Base-by-base conservation (phyloP, 2,113 vertebrate genomes). In the Coptodon bakossiorum region DNA sequence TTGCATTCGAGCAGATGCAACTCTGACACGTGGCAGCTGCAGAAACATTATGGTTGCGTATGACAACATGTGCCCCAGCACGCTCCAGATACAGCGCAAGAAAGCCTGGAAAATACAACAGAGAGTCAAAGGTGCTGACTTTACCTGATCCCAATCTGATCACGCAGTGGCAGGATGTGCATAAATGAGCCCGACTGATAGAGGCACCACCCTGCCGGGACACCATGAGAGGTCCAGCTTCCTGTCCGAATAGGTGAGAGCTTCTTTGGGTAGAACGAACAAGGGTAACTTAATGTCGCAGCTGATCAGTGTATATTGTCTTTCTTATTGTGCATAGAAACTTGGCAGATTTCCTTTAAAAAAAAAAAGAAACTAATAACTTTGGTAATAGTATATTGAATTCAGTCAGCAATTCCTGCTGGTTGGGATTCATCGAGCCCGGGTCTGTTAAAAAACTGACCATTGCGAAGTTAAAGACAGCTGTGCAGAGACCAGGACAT, bases 401-500 rank as follows among this genome's bases (percentile, higher is more conserved):
- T 71, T 86, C 61, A 63, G 7, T 31, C 50, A 13, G 6, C 19
- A 52, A 14, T 34, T 40, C 9, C 10, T 24, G 53, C 31, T 81
- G 48, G 5, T 16, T 52, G 9, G 6, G 24, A 10, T 16, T 43
- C 1, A 16, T 29, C 4, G 16, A 45, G 34, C 24, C 63, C 34
- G 9, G 82, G 24, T 66, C 54, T 78, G 80, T 38, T 83, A 29
- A 54, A 54, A 76, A 24, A 27, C 19, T n/a, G 10, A 29, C 14
- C n/a, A 29, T 29, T 48, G 83, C 10, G 27, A 61, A 40, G 68
- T 80, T 79, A 82, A 68, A 94, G 86, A 91, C 90, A 95, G 53
- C 81, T 80, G 81, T 89, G 87, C 86, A 68, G 89, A 94, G 91
- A 95, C 94, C 79, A 86, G 88, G 57, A 90, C 83, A 36, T 90